These are phyloP conservation scores for Telmatochromis sp. DNA, from an alignment of 2,113 vertebrate species.

Conservation along the genomic window DNA sequence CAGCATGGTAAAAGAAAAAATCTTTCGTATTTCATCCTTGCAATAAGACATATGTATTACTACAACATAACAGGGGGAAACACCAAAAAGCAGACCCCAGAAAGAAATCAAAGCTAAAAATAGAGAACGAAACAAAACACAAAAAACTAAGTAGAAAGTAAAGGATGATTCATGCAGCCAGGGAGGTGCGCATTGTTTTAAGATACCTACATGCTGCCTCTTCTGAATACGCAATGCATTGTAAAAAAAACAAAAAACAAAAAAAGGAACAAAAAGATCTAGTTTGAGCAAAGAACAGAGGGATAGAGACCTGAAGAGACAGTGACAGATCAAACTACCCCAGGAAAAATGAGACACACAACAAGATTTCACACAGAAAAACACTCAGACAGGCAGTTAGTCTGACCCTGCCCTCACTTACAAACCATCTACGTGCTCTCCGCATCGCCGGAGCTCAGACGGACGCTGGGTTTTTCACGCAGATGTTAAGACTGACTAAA, in stretches of 20 bases:
- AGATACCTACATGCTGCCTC: conserved; percentile 69
- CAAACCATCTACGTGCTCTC: background rate
- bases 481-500: background rate
- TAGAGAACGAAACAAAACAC: background rate
- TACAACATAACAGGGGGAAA: conserved; percentile 6
- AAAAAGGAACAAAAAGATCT: conserved; percentile 64
- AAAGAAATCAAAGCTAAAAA: background rate
- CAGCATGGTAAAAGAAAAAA: background rate
- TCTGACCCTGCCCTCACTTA: background rate
- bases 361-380: conserved; percentile 3
- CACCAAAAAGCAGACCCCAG: background rate
- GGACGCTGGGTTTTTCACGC: background rate
- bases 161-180: conserved; percentile 67
- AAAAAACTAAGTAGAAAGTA: conserved; percentile 16
- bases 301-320: conserved; percentile 60
- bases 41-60: background rate
- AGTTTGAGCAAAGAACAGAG: conserved; percentile 65
- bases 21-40: background rate
- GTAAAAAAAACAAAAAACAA: conserved; percentile 20
- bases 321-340: conserved; percentile 44
- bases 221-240: conserved; percentile 63
- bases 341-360: conserved; percentile 39
- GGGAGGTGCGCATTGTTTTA: conserved; percentile 35
- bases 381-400: background rate
- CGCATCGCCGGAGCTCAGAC: background rate